A percentile compares a stretch with the other conserved stretches of the same genome.
Conservation (phyloP, 2,888 invertebrate species). For the Gnatocerus cornutus region DNA sequence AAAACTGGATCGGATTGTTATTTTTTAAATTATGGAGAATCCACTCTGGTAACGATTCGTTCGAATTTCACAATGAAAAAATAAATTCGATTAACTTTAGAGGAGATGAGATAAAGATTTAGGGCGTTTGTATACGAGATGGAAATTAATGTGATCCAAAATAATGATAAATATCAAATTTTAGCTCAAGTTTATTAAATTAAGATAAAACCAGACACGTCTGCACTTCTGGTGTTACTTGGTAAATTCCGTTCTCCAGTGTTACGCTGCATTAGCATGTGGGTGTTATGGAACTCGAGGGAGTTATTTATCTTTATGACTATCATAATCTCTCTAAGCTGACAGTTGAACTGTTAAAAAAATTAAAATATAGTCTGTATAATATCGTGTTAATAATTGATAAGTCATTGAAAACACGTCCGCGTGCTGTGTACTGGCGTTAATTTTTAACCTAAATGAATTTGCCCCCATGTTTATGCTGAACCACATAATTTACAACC, state of each 20-base stretch:
- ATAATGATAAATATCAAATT: not conserved
- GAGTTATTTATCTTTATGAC: conserved; percentile 45
- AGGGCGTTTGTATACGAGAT: not conserved
- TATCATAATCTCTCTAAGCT: conserved; percentile 34
- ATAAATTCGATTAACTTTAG: not conserved
- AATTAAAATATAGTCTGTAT: conserved; percentile 20
- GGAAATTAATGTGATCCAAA: not conserved
- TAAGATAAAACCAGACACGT: conserved; percentile 15
- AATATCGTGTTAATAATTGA: conserved; percentile 39
- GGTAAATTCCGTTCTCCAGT: conserved; percentile 10
- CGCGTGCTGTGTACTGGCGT: conserved; percentile 18
- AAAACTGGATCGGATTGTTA: conserved; percentile 1
- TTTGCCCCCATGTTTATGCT: conserved; percentile 37
- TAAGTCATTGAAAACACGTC: conserved; percentile 33
- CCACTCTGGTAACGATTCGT: not conserved
- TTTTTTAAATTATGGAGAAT: not conserved
- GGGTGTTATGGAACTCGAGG: conserved; percentile 42
- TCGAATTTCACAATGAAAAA: conserved; percentile 5
- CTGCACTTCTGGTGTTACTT: conserved; percentile 26
- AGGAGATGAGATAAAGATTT: not conserved
- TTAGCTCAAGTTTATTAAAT: conserved; percentile 14
- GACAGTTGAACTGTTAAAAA: conserved; percentile 33
- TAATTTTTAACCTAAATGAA: conserved; percentile 33
- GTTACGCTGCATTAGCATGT: conserved; percentile 36
- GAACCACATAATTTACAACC: conserved; percentile 16